Conservation (phyloP, 2,797 vertebrate genomes). For the Fistularia tabacaria region DNA sequence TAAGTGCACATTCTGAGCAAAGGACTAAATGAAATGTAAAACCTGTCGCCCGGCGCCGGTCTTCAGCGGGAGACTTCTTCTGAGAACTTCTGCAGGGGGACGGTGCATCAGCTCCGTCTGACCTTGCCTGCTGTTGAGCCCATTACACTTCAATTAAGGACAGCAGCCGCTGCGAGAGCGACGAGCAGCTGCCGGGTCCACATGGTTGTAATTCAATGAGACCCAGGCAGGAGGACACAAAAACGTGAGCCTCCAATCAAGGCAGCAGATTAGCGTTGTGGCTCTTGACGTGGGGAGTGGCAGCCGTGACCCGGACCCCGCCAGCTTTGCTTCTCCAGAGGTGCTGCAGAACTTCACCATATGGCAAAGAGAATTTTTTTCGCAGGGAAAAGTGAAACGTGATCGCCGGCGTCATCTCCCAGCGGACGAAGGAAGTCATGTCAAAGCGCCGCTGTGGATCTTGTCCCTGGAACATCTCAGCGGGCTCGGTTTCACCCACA, state of each 20-base stretch:
- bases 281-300: conserved; percentile 54
- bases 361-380: conserved; percentile 69
- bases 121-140: conserved; percentile 86
- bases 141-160: conserved; percentile 93
- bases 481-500: too few species aligned
- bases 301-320: conserved; percentile 43
- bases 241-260: conserved; percentile 77
- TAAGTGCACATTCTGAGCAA: neutral
- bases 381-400: conserved; percentile 58
- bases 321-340: conserved; percentile 32
- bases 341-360: conserved; percentile 63
- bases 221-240: conserved; percentile 50
- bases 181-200: conserved; percentile 87
- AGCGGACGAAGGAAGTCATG: too few species aligned
- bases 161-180: conserved; percentile 80
- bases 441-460: too few species aligned
- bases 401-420: conserved; percentile 37
- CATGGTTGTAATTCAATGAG: conserved; percentile 90
- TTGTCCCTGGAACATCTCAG: too few species aligned
- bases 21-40: conserved; percentile 1
- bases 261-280: conserved; percentile 70
- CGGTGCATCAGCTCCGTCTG: conserved; percentile 77
- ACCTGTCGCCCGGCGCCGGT: neutral
- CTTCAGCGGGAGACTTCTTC: too few species aligned
- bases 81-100: conserved; percentile 39